Evolutionary conservation across 2,888 invertebrate species (phyloP).

Genomic region (Papilio demoleus): DNA sequence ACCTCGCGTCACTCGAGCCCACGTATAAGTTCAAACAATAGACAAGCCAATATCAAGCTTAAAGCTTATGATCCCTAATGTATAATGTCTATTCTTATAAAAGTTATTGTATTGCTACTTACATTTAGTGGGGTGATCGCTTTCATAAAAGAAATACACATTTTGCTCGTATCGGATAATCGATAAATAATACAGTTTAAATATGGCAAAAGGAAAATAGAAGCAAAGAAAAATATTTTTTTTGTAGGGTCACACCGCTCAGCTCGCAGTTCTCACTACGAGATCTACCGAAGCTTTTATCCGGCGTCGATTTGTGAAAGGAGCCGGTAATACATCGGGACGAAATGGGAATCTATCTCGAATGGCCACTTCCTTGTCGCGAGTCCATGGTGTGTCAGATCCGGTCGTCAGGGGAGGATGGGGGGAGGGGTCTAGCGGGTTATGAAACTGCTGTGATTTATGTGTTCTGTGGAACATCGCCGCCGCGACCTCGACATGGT

Average conservation of each 20-base stretch:
- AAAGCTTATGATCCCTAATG: conserved; percentile 55
- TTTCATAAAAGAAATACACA: conserved; percentile 45
- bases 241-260: conserved; percentile 65
- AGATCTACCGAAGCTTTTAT: conserved; percentile 71
- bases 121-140: conserved; percentile 50
- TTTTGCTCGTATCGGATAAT: conserved; percentile 46
- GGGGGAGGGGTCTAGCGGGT: conserved; percentile 56
- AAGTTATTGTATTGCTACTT: conserved; percentile 52
- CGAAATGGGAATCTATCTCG: conserved; percentile 65
- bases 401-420: conserved; percentile 55
- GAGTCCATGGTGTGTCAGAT: conserved; percentile 68
- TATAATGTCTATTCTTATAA: conserved; percentile 49
- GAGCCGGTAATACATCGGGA: conserved; percentile 55
- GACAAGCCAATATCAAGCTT: conserved; percentile 70
- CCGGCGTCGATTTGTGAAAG: conserved; percentile 62
- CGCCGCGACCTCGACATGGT: conserved; percentile 55
- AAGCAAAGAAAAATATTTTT: conserved; percentile 70
- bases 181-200: conserved; percentile 58
- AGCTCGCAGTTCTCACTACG: conserved; percentile 66
- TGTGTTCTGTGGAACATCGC: conserved; percentile 51
- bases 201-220: no score
- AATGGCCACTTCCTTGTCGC: conserved; percentile 66
- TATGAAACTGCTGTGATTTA: conserved; percentile 49
- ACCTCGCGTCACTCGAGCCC: conserved; percentile 68
- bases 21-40: conserved; percentile 69